A percentile compares a stretch with the other conserved stretches of the same genome.
Evolutionary conservation across 2,888 invertebrate genomes (phyloP).

Genomic region (Tanypteryx hageni): DNA sequence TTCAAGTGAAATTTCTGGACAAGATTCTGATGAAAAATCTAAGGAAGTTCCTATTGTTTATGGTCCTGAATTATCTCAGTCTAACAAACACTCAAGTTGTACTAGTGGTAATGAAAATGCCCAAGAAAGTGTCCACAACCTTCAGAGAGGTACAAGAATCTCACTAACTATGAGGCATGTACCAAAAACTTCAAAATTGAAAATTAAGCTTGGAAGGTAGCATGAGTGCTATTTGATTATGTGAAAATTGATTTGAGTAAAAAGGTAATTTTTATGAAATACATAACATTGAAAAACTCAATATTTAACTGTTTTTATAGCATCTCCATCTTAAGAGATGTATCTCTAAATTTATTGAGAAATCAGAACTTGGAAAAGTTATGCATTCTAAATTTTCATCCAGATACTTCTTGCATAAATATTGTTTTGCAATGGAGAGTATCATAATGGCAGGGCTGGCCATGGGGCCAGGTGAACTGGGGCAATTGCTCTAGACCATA

Average conservation of each 20-base stretch:
- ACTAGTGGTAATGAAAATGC: not conserved
- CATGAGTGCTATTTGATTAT: not conserved
- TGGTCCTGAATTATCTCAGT: not conserved
- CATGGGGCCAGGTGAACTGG: too few relatives aligned
- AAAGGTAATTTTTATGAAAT: too few relatives aligned
- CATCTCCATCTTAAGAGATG: too few relatives aligned
- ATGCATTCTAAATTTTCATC: not conserved
- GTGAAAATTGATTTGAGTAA: too few relatives aligned
- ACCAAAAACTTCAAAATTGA: slow-evolving; percentile 87
- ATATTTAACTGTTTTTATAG: too few relatives aligned
- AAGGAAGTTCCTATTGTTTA: not conserved
- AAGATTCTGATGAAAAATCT: too few relatives aligned
- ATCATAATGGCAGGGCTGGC: too few relatives aligned
- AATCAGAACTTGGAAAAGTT: not conserved
- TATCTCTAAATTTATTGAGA: not conserved
- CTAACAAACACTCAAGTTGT: not conserved
- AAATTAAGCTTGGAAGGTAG: slow-evolving; percentile 46
- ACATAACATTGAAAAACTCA: too few relatives aligned
- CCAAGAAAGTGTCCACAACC: slow-evolving; percentile 66
- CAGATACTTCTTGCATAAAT: not conserved
- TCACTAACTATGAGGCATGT: slow-evolving; percentile 96
- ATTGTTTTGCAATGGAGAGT: not conserved
- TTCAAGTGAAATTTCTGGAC: too few relatives aligned
- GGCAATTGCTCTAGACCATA: too few relatives aligned
- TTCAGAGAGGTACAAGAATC: slow-evolving; percentile 84